phyloP scores from a whole-genome alignment of 2,888 invertebrate species.

The Agrochola litura region DNA sequence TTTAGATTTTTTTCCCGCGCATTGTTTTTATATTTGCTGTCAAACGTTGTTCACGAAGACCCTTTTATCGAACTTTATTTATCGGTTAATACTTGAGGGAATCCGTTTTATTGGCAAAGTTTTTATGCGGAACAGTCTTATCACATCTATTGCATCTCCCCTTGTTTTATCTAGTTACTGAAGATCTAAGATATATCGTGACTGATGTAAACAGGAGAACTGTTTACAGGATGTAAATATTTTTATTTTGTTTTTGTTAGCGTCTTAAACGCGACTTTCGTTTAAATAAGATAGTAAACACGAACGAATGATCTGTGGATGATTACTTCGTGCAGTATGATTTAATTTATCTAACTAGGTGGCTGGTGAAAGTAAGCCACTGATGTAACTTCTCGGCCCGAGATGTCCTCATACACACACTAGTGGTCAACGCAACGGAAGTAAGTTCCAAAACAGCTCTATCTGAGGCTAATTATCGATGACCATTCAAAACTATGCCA shows the following conservation, averaged over 20 bases:
- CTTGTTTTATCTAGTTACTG: constrained; percentile 42
- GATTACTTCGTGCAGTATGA: constrained; percentile 11
- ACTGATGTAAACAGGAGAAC: neutral
- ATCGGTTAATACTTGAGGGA: constrained; percentile 38
- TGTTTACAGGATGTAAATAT: neutral
- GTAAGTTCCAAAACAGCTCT: constrained; percentile 5
- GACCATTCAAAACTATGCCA: constrained; percentile 8
- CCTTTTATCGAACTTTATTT: constrained; percentile 42
- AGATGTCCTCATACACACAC: constrained; percentile 33
- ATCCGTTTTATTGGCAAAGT: constrained; percentile 54
- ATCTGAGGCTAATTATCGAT: constrained; percentile 3
- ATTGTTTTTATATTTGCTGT: constrained; percentile 51
- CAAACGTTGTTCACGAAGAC: constrained; percentile 15
- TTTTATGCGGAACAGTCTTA: constrained; percentile 46
- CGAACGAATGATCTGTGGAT: neutral
- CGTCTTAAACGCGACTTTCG: neutral
- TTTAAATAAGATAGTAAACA: neutral
- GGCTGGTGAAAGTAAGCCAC: constrained; percentile 51
- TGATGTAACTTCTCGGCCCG: constrained; percentile 40
- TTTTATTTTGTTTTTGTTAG: neutral
- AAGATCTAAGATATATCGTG: neutral
- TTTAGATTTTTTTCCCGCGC: constrained; percentile 6
- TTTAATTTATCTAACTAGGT: constrained; percentile 41
- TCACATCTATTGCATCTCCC: constrained; percentile 27
- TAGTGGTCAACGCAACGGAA: constrained; percentile 28